A percentile compares a stretch with the other conserved stretches of the same genome.
Conservation (phyloP, 2,888 invertebrate species). For the Smittia sp. region DNA sequence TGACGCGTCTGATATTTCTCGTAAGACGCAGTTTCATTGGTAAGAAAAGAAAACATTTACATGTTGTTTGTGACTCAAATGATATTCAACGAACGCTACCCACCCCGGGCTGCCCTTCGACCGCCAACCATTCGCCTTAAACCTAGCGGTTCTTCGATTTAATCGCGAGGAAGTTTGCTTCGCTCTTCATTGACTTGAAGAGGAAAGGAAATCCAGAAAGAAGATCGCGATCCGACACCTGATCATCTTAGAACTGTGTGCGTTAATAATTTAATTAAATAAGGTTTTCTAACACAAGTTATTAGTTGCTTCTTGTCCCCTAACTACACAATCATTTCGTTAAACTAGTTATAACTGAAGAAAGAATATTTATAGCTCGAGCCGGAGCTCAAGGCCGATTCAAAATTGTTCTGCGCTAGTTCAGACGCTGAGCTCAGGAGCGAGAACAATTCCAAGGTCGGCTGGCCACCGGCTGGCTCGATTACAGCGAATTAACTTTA, state of each 20-base stretch:
- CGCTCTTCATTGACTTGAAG: too few species aligned
- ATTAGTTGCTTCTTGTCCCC: background rate
- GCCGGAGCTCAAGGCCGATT: background rate
- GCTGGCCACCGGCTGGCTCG: background rate
- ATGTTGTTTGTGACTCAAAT: background rate
- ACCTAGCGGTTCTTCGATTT: background rate
- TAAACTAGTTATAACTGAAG: background rate
- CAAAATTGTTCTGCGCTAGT: background rate
- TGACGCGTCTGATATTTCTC: background rate
- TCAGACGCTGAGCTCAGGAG: background rate
- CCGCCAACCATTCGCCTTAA: background rate
- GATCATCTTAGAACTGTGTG: background rate
- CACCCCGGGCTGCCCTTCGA: too few species aligned
- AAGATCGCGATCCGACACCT: background rate
- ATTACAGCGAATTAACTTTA: background rate
- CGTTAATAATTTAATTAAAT: conserved; percentile 12
- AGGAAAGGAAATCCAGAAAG: too few species aligned
- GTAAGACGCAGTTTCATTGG: background rate
- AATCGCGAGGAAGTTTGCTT: background rate
- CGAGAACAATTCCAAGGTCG: background rate
- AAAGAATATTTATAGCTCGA: background rate
- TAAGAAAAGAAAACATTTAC: background rate
- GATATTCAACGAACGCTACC: background rate
- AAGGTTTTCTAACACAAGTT: too few species aligned
- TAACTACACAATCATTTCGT: background rate